Conservation (phyloP, 2,888 invertebrate genomes). For the Schizaphis graminum region DNA sequence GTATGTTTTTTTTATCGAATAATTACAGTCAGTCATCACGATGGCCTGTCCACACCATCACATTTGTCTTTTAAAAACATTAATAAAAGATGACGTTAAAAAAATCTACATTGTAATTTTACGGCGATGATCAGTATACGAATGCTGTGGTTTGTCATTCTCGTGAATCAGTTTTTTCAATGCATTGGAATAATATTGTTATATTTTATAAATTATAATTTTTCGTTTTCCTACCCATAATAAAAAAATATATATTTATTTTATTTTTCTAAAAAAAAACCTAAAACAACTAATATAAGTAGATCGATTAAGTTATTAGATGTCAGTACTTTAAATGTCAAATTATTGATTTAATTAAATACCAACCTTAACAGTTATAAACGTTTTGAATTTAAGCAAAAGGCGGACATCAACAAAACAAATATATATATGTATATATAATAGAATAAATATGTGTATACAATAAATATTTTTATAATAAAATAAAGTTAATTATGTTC, state of each 20-base stretch:
- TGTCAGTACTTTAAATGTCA: neutral
- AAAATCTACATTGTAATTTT: neutral
- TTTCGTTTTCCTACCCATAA: neutral
- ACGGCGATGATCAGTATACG: neutral
- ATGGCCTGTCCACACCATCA: neutral
- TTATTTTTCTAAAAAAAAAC: neutral
- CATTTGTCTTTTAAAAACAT: constrained; percentile 11
- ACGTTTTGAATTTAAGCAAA: neutral
- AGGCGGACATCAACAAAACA: neutral
- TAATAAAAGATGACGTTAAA: neutral
- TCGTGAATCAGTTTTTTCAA: neutral
- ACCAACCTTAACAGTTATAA: neutral
- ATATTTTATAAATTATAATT: neutral
- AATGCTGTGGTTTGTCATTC: neutral
- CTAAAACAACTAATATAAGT: neutral
- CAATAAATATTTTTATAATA: neutral
- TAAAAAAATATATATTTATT: neutral
- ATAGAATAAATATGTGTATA: neutral
- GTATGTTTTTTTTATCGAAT: constrained; percentile 28
- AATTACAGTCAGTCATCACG: constrained; percentile 25
- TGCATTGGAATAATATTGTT: neutral
- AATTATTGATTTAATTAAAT: neutral
- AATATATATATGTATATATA: neutral
- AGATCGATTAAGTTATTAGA: neutral
- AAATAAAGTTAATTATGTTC: neutral